Percentiles rank a stretch among this genome's conserved stretches.
Conservation (phyloP, 2,888 invertebrate species). For the Andrena haemorrhoa region DNA sequence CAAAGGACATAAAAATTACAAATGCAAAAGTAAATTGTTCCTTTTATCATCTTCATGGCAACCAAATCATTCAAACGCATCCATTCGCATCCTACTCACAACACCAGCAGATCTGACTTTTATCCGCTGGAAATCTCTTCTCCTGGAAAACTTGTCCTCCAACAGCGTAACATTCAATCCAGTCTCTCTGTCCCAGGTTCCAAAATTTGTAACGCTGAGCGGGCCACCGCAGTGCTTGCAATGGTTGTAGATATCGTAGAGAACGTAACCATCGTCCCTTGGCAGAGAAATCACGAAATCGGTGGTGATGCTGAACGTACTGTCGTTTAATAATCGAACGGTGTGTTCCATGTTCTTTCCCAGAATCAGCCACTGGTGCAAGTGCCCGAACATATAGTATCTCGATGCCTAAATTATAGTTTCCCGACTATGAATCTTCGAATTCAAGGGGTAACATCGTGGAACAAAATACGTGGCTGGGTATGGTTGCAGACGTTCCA, state of each 20-base stretch:
- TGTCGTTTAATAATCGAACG: slow-evolving; percentile 69
- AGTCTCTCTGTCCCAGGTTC: slow-evolving; percentile 65
- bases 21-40: too few relatives aligned
- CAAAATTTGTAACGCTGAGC: slow-evolving; percentile 73
- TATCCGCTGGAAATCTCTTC: slow-evolving; percentile 73
- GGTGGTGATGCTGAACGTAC: slow-evolving; percentile 72
- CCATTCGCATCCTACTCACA: slow-evolving; percentile 61
- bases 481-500: background rate
- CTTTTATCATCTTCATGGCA: too few relatives aligned
- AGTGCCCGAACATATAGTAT: slow-evolving; percentile 68
- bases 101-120: slow-evolving; percentile 64
- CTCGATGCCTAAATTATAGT: slow-evolving; percentile 58
- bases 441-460: background rate
- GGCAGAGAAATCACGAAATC: slow-evolving; percentile 73
- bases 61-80: too few relatives aligned
- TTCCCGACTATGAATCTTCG: background rate
- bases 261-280: slow-evolving; percentile 43
- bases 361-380: slow-evolving; percentile 77
- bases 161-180: slow-evolving; percentile 68
- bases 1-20: too few relatives aligned
- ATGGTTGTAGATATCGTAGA: slow-evolving; percentile 77
- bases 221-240: slow-evolving; percentile 72
- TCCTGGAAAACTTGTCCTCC: slow-evolving; percentile 68
- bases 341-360: slow-evolving; percentile 59
- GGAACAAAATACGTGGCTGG: background rate